Evolutionary conservation across 1,140 invertebrate species (phyloP), one percentile per base, ranked within the genome.

Genomic region (Bombus polaris): DNA sequence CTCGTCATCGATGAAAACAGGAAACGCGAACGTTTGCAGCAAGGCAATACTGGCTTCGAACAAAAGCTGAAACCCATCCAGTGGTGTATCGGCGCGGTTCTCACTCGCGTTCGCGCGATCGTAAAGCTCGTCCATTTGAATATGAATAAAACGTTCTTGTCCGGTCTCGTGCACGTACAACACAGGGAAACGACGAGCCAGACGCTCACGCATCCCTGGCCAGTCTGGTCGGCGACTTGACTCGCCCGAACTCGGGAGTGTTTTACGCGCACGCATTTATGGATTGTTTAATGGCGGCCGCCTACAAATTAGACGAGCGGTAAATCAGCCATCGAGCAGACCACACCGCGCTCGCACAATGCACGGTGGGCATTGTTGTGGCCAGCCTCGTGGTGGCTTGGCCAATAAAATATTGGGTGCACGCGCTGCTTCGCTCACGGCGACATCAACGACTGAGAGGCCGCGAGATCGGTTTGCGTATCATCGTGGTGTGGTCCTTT

Each of bases 201-300:
- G 66, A 62, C 81, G 25, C 35, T 8, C 32, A 9, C 22, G 10
- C 47, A 53, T 42, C 79, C 68, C 73, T 71, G 47, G 39, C 59
- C 59, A 13, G 59, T 84, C 57, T 57, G 53, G 62, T 57, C 65
- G 57, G 44, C 72, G 75, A 65, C 70, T 79, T 71, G 59, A 13
- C 80, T 39, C 65, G 53, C 71, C 86, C 74, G 73, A 89, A 81
- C 86, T 79, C 89, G 83, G 85, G 90, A 93, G 92, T 93, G 93
- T 94, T 94, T 95, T 95, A 95, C 93, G 94, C 92, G 92, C 91
- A 90, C 86, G 91, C 92, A 89, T 95, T 95, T 95, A 95, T 95
- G 95, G 94, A 95, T 95, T 95, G 94, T 94, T 95, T 95, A 95
- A 95, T 94, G 92, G 93, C 92, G 93, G 91, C 94, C 94, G 94